These are phyloP conservation scores for Myopa tessellatipennis DNA, from an alignment of 2,888 invertebrate species.

Conservation along the genomic window DNA sequence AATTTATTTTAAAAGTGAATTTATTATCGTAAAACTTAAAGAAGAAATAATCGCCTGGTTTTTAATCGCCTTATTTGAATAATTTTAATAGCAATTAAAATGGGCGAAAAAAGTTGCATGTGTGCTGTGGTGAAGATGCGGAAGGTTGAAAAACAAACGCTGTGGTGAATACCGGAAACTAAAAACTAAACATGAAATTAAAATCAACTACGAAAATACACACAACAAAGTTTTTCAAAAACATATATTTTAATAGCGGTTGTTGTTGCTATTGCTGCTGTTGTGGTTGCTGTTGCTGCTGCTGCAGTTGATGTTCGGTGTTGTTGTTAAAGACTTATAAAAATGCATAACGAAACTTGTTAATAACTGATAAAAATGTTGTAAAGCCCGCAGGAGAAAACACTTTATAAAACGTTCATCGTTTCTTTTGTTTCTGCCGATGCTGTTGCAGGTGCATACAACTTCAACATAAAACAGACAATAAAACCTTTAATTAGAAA, in stretches of 20 bases:
- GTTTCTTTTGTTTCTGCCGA: not conserved
- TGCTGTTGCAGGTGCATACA: not conserved
- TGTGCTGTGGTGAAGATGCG: no score
- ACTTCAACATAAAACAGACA: not conserved
- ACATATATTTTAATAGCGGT: not conserved
- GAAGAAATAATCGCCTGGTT: no score
- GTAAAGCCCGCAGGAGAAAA: not conserved
- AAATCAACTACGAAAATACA: not conserved
- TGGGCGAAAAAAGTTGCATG: no score
- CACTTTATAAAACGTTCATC: not conserved
- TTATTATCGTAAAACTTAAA: no score
- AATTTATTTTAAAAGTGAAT: no score
- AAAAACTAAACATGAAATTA: not conserved
- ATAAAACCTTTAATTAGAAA: conserved; percentile 11
- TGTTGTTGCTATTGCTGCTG: not conserved
- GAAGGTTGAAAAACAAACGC: no score
- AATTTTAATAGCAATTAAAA: no score
- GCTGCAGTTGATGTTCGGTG: not conserved
- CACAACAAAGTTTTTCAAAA: not conserved
- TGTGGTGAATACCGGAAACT: no score
- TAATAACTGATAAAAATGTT: not conserved
- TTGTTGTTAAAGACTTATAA: not conserved
- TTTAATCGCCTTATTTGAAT: no score
- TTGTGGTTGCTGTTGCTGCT: not conserved
- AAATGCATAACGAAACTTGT: not conserved